Base-by-base conservation (phyloP, 2,797 vertebrate species). In the Micromesistius poutassou region DNA sequence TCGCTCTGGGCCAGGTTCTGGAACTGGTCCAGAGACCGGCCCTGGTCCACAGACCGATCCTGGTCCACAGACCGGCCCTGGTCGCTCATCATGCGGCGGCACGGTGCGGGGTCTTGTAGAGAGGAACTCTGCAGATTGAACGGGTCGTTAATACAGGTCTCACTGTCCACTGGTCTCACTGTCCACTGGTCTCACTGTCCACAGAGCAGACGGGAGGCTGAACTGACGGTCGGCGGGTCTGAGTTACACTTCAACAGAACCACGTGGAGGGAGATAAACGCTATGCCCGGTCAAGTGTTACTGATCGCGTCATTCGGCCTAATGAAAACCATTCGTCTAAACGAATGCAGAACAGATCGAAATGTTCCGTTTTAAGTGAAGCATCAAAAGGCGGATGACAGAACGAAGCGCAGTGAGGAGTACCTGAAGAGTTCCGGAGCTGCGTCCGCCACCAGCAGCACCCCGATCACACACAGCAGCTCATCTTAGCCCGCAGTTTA, bases 61-160 rank as follows among this genome's bases (percentile, higher is more conserved):
- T 93, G 87, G 31, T 93, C 88, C 38, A 93, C 0, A 0, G 92
- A 90, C 85, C 84, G 82, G 1, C 91, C 87, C 25, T 81, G 90
- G 79, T 95, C 94, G 35, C 83, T 88, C 84, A 95, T 78, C 14
- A 86, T 75, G 35, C 91, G 91, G 1, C 87, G 91, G 91, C 16
- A 89, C 50, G 1, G 87, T 91, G 6, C 87, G 91, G 50, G 50
- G 89, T 91, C 78, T 94, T 94, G 73, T 83, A 81, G 25, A 97
- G 93, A 2, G 96, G 94, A 4, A 97, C 89, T 77, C 96, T 97
- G 82, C n/a, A 16, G 9, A 12, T 28, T 1, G 12, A 25, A 13
- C 0, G 7, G 62, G 1, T 28, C 8, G 25, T 68, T 28, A 28
- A 68, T 68, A 28, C 62, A 68, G n/a, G 62, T 3, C 46, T 16